Base-by-base conservation (phyloP, 2,113 vertebrate species). In the Diphyllodes magnificus region DNA sequence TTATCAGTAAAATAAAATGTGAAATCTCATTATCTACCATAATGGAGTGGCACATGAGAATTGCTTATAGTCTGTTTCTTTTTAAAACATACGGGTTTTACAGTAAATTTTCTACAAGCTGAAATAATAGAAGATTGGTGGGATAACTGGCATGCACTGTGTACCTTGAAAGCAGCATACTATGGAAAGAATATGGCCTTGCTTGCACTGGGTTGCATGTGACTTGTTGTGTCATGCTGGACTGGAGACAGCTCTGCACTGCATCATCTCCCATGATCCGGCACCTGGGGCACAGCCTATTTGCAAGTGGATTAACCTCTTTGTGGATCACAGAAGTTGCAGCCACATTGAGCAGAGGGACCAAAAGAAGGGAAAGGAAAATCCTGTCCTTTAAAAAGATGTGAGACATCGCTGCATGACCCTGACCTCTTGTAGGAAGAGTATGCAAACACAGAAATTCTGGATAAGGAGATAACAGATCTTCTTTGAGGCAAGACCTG, bases 1-100 rank as follows among this genome's bases (percentile, higher is more conserved):
- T 60, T 73, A 73, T 70, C 47, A 86, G 72, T 66, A 86, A 89
- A 96, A 81, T 75, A 84, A 81, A 84, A 89, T 14, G 11, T 87
- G 64, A 92, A 86, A 86, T 50, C 72, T 91, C 47, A 86, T 92
- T 93, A 92, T 78, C 69, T 64, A 33, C 56, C 42, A 66, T 50
- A 84, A 75, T 68, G 35, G 64, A 87, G 56, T 33, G 28, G 47
- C 45, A 16, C 24, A 20, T 47, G 35, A 87, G 83, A 91, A 89
- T 86, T 66, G 84, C 47, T 78, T 88, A 50, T 54, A 75, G 27
- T 54, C 47, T 78, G 28, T 25, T 82, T 86, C 64, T 70, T 93
- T 76, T 49, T 57, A 49, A 91, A 94, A 83, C 21, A 80, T 10
- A 64, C 6, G 7, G 5, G 5, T 79, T 89, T 91, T 76, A 59